Conservation (phyloP, 2,113 vertebrate genomes). For the Mustelus asterias region DNA sequence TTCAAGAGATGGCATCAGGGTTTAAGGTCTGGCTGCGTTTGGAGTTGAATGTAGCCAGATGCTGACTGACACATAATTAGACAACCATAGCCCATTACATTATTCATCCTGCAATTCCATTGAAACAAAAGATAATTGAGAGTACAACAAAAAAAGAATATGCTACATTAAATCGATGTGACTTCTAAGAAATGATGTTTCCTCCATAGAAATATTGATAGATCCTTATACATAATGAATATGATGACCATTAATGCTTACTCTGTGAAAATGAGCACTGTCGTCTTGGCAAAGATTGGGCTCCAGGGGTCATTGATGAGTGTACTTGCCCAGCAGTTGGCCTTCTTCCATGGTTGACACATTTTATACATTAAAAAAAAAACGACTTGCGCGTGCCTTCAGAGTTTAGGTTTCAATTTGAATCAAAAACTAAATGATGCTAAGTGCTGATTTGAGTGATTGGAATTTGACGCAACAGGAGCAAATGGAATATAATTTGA, state of each 20-base stretch:
- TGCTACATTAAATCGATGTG: not conserved
- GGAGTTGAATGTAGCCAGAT: not conserved
- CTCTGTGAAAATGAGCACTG: not conserved
- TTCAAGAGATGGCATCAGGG: not conserved
- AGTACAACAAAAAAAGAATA: not conserved
- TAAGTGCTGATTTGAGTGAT: not conserved
- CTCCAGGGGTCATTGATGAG: not conserved
- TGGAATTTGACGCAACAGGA: not conserved
- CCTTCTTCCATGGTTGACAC: not conserved
- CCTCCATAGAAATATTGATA: conserved; percentile 14
- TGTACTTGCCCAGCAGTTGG: not conserved
- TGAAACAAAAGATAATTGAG: not conserved
- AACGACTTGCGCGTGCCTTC: not conserved
- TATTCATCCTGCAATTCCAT: conserved; percentile 18
- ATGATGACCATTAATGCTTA: not conserved
- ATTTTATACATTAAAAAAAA: not conserved
- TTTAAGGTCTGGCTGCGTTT: not conserved
- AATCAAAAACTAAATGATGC: not conserved
- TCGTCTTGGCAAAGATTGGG: not conserved
- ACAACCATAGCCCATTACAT: not conserved
- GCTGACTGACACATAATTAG: not conserved
- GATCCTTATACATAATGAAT: conserved; percentile 5
- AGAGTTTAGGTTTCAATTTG: not conserved
- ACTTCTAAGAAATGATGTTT: not conserved
- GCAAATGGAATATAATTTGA: not conserved